Conservation (phyloP, 2,113 vertebrate genomes). For the Empidonax traillii region DNA sequence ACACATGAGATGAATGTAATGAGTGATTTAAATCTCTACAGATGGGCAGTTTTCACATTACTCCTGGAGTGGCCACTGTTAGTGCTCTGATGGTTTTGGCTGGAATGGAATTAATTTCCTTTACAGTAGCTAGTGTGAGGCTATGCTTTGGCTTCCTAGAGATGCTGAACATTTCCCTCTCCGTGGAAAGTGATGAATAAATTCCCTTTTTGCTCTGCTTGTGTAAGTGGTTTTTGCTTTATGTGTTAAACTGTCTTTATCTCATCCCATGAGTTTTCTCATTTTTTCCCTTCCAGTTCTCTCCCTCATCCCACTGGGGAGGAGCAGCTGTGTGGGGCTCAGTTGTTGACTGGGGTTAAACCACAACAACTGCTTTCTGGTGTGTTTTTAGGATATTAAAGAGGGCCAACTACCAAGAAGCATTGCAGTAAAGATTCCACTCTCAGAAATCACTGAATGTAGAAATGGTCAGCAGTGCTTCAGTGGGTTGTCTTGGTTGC, state of each 20-base stretch:
- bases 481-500: neutral
- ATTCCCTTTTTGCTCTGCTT: neutral
- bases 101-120: neutral
- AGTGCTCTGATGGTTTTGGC: neutral
- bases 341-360: neutral
- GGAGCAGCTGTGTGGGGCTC: neutral
- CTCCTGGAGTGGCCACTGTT: neutral
- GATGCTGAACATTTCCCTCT: neutral
- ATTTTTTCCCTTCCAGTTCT: neutral
- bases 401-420: neutral
- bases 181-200: neutral
- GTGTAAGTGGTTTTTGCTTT: neutral
- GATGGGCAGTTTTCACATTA: neutral
- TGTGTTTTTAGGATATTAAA: neutral
- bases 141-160: neutral
- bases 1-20: neutral
- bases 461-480: neutral
- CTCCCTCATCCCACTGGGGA: neutral
- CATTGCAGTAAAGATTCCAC: neutral
- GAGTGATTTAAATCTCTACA: neutral
- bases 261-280: neutral
- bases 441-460: neutral
- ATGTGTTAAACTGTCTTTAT: neutral
- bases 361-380: neutral
- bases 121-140: neutral